Conservation (phyloP, 1,140 invertebrate species). For the Pseudomyrmex flavicornis region DNA sequence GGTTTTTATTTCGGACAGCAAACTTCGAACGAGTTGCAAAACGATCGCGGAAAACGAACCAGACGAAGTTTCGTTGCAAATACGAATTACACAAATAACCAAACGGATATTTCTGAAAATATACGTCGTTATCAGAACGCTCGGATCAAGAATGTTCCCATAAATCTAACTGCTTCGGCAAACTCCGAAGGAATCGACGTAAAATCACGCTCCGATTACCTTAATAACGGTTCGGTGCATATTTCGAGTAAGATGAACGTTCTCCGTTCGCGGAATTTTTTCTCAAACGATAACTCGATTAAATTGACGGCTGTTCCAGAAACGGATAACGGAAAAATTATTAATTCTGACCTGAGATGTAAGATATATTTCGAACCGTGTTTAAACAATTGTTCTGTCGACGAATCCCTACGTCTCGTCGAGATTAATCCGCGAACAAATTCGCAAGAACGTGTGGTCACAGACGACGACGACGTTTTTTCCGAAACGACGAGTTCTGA, state of each 20-base stretch:
- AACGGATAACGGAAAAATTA: not conserved
- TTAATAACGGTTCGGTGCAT: not conserved
- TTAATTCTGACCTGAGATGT: not conserved
- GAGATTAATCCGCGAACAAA: not conserved
- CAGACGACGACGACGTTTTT: not conserved
- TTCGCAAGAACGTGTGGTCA: not conserved
- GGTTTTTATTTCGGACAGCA: conserved; percentile 34
- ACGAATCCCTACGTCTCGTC: not conserved
- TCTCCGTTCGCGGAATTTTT: not conserved
- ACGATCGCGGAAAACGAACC: conserved; percentile 60
- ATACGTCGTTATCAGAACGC: not conserved
- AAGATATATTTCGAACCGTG: not conserved
- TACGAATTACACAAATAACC: not conserved
- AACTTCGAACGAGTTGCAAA: conserved; percentile 24
- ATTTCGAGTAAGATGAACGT: not conserved
- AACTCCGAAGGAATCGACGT: not conserved
- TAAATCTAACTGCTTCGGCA: not conserved
- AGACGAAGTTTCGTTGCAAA: conserved; percentile 24
- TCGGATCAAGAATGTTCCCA: not conserved
- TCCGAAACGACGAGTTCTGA: not conserved
- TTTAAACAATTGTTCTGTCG: conserved; percentile 7
- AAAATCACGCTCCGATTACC: not conserved
- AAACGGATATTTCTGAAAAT: not conserved
- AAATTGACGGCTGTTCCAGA: conserved; percentile 2
- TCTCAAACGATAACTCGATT: not conserved